Evolutionary conservation across 2,888 invertebrate genomes (phyloP).

Genomic region (Dioctria linearis): DNA sequence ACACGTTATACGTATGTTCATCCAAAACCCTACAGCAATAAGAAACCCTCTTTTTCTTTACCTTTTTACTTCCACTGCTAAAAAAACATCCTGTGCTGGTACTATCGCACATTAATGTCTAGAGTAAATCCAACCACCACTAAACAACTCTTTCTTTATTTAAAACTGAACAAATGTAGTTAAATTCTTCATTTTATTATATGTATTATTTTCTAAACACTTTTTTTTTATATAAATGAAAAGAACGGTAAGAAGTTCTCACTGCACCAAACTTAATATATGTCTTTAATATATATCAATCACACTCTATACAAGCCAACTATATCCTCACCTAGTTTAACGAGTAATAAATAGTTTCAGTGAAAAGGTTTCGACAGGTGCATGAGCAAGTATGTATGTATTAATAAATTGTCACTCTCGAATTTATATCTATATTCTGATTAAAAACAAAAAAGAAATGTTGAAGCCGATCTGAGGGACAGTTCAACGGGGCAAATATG

Average conservation of each 20-base stretch:
- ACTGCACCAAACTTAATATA: slow-evolving; percentile 31
- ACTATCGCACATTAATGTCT: slow-evolving; percentile 78
- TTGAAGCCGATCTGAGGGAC: slow-evolving; percentile 10
- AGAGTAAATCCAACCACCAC: background rate
- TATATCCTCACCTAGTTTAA: background rate
- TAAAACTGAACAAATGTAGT: background rate
- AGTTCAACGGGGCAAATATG: slow-evolving; percentile 56
- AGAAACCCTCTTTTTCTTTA: slow-evolving; percentile 27
- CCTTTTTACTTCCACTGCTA: slow-evolving; percentile 67
- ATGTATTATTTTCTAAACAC: background rate
- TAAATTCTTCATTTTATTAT: slow-evolving; percentile 40
- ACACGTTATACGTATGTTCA: too few species aligned
- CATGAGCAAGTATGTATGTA: too few species aligned
- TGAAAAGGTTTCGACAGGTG: too few species aligned
- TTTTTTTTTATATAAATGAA: background rate
- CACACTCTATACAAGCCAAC: background rate
- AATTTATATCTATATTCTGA: background rate
- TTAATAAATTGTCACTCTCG: slow-evolving; percentile 20
- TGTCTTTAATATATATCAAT: background rate
- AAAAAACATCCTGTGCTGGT: slow-evolving; percentile 81
- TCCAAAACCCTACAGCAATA: background rate
- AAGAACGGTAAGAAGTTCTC: slow-evolving; percentile 9
- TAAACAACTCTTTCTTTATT: slow-evolving; percentile 5
- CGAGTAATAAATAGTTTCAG: background rate
- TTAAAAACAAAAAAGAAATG: slow-evolving; percentile 10